Percentiles rank a stretch among this genome's conserved stretches.
Conservation (phyloP, 2,888 invertebrate species). For the Microplitis manilae region DNA sequence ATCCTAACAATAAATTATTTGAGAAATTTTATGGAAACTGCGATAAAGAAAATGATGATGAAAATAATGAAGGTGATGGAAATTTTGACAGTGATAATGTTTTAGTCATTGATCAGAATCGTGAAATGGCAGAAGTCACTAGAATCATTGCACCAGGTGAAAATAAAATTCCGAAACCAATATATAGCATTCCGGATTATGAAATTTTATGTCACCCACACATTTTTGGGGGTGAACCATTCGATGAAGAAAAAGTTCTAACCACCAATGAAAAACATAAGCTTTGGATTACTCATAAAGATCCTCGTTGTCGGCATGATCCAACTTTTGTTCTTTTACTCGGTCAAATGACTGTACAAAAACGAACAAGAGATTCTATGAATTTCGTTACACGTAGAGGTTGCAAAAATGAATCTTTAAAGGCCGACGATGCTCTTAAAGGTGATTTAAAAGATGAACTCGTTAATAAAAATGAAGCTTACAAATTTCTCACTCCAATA, state of each 20-base stretch:
- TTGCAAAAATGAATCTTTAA: no score
- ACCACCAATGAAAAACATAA: background rate
- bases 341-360: no score
- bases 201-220: background rate
- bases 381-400: no score
- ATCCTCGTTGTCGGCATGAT: background rate
- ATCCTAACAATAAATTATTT: background rate
- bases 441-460: background rate
- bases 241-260: background rate
- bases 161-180: background rate
- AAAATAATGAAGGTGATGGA: no score
- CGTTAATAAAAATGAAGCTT: slow-evolving; percentile 1
- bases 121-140: no score
- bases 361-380: no score
- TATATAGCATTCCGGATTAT: background rate
- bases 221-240: background rate
- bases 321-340: no score
- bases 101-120: no score
- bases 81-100: no score
- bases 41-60: background rate
- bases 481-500: slow-evolving; percentile 2
- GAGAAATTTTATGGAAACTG: background rate
- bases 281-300: background rate
- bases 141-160: no score
- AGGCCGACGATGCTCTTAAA: background rate